phyloP scores from a whole-genome alignment of 2,797 vertebrate genomes.

The Hoplostethus atlanticus region DNA sequence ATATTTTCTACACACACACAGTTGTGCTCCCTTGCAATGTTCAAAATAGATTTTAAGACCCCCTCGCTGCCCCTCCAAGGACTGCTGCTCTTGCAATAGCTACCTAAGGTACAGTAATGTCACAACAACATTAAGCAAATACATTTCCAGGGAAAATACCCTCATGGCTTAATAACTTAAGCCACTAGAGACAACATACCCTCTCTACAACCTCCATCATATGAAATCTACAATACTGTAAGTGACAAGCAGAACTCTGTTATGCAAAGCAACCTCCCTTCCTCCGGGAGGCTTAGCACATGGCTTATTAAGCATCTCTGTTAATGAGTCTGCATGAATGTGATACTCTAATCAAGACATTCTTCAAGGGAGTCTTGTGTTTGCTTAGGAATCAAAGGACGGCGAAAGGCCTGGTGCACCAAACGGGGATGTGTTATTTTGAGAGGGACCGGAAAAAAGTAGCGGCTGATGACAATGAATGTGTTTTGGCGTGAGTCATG shows the following conservation, averaged over 20 bases:
- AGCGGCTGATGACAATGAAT: slow-evolving; percentile 35
- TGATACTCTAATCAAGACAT: slow-evolving; percentile 26
- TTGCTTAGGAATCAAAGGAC: slow-evolving; percentile 44
- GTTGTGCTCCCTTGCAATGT: no score
- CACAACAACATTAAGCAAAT: neutral
- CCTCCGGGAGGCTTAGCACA: neutral
- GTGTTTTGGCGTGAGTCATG: slow-evolving; percentile 62
- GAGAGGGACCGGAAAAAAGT: slow-evolving; percentile 26
- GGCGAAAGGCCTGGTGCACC: slow-evolving; percentile 1
- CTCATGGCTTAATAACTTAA: neutral
- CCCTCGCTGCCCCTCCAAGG: neutral
- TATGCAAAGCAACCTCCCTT: slow-evolving; percentile 26
- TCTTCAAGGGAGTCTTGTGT: slow-evolving; percentile 33
- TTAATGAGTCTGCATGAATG: slow-evolving; percentile 35
- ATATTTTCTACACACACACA: no score
- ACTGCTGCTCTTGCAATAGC: neutral
- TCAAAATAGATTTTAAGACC: no score
- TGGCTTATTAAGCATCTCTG: slow-evolving; percentile 12
- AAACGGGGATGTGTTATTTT: slow-evolving; percentile 16
- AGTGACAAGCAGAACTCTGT: slow-evolving; percentile 26
- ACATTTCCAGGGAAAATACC: neutral
- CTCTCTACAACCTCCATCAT: slow-evolving; percentile 8
- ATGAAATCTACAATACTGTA: slow-evolving; percentile 12
- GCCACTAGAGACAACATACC: neutral
- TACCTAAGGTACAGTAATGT: neutral